Base-by-base conservation (phyloP, 2,797 vertebrate genomes). In the Enteromius radiatus region DNA sequence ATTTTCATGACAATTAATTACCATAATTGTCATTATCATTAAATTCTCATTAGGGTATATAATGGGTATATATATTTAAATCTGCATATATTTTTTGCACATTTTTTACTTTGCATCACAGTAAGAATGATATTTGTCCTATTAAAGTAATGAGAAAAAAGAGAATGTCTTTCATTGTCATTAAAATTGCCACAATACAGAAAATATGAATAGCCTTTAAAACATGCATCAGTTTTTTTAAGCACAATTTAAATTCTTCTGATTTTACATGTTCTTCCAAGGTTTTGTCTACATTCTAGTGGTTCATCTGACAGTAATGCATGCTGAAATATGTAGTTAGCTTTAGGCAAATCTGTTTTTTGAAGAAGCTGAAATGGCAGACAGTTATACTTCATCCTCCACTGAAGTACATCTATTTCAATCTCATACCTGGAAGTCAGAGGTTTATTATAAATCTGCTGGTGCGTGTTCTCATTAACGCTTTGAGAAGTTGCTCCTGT, bases 391-490 rank as follows among this genome's bases (percentile, higher is more conserved):
- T 36, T 26, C 33, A 78, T 69, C 43, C 45, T 64, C 54, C 17
- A 80, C n/a, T 19, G n/a, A 84, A 63, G 14, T 31, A 63, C 14
- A 31, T 63, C 26, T 31, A 31, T 63, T 63, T 31, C 15, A 31
- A 3, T 68, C 17, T 9, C 7, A 5, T 11, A 26, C 47, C 64
- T 67, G 6, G 31, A 67, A 68, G 78, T 81, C 52, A 63, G 28
- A 38, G 45, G 76, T 63, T 69, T 63, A 61, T 83, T 54, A 38
- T 64, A 75, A 59, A 71, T 56, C 78, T 75, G 43, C 33, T 69
- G 63, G 73, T n/a, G 61, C 49, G 2, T 76, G 73, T 49, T 65
- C 52, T 84, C 63, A 69, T 84, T 83, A 84, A 70, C 36, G 70
- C 61, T 79, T 31, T 54, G 4, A 76, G 80, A 63, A 76, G 68